Conservation (phyloP, 2,888 invertebrate species). For the Pediacus dermestoides region DNA sequence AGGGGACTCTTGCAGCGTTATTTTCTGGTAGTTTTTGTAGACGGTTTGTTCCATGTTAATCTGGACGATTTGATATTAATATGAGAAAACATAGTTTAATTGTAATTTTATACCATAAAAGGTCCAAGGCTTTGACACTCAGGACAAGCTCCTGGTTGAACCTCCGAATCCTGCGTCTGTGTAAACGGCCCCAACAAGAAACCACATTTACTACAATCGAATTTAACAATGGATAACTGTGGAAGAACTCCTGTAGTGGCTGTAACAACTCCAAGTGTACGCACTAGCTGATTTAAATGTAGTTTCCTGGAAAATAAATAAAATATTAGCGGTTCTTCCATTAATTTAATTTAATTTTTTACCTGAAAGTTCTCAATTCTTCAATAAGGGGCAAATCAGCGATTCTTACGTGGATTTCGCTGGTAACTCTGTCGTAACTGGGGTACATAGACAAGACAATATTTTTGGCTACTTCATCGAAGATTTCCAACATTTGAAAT, state of each 20-base stretch:
- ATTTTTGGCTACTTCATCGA: slow-evolving; percentile 91
- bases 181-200: slow-evolving; percentile 94
- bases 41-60: slow-evolving; percentile 99
- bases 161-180: slow-evolving; percentile 89
- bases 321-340: not conserved
- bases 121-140: slow-evolving; percentile 97
- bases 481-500: slow-evolving; percentile 92
- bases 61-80: too few species aligned
- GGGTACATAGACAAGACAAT: slow-evolving; percentile 93
- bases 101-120: slow-evolving; percentile 63
- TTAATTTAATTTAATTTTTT: slow-evolving; percentile 36
- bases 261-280: slow-evolving; percentile 92
- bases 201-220: slow-evolving; percentile 95
- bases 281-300: slow-evolving; percentile 90
- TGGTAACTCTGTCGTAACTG: slow-evolving; percentile 90
- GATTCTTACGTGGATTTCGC: slow-evolving; percentile 92
- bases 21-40: slow-evolving; percentile 96
- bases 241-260: slow-evolving; percentile 94
- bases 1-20: slow-evolving; percentile 97
- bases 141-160: slow-evolving; percentile 94
- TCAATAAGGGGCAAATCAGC: slow-evolving; percentile 94
- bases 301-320: slow-evolving; percentile 57
- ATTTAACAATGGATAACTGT: slow-evolving; percentile 92
- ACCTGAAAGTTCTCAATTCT: slow-evolving; percentile 86
- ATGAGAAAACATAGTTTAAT: slow-evolving; percentile 1